phyloP scores from a whole-genome alignment of 2,797 vertebrate genomes.

The Typhlichthys subterraneus region DNA sequence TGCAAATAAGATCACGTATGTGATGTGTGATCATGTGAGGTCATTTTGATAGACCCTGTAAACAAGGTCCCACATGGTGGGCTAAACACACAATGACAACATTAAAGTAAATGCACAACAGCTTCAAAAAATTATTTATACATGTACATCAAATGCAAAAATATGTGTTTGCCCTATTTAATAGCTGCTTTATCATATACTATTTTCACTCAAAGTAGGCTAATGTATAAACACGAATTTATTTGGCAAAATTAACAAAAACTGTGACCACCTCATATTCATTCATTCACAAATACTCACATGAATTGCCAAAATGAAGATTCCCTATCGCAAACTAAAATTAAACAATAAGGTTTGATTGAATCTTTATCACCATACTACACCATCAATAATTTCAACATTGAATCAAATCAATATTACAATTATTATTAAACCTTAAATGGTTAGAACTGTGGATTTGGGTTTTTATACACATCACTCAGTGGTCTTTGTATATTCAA shows the following conservation, averaged over 20 bases:
- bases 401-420: conserved; percentile 34
- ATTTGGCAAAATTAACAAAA: background rate
- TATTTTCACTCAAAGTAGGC: background rate
- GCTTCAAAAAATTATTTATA: conserved; percentile 18
- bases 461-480: background rate
- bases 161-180: background rate
- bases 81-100: background rate
- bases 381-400: conserved; percentile 16
- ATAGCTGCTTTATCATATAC: background rate
- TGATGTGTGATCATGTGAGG: background rate
- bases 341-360: conserved; percentile 20
- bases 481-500: too few relatives aligned
- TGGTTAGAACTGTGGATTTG: conserved; percentile 27
- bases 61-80: conserved; percentile 18
- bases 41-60: background rate
- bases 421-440: conserved; percentile 38
- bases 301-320: conserved; percentile 8
- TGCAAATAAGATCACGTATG: conserved; percentile 21
- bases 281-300: background rate
- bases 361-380: background rate
- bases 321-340: conserved; percentile 2
- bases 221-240: background rate
- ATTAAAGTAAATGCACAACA: conserved; percentile 14
- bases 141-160: conserved; percentile 29
- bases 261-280: background rate